Evolutionary conservation across 2,797 vertebrate genomes (phyloP), one percentile per base, ranked within the genome.

Genomic region (Eulemur rubriventer): DNA sequence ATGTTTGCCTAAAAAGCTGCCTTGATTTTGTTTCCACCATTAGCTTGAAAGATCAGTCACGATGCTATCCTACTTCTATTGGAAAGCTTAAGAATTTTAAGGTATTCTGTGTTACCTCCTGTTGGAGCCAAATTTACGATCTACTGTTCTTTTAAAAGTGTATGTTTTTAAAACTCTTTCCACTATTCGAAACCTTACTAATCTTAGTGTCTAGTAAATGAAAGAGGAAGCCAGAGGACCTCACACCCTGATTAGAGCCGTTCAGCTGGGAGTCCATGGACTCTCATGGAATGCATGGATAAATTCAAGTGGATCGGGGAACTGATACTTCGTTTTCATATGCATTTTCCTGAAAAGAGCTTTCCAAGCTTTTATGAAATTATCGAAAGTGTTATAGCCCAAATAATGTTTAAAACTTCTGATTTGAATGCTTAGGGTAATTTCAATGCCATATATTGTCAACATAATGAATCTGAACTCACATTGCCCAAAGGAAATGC

Each of bases 281-380:
- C 28, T 57, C 35, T 35, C 70, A 78, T 46, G n/a, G 26, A 91
- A 91, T 26, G 57, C 10, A 52, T 50, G 30, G 35, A 88, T 82
- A 78, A 89, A 87, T 85, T 85, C 76, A 94, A 63, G 14, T 41
- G 67, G 18, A 3, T 38, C 30, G 55, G 38, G 33, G 22, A 75
- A 72, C 24, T 70, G 28, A 52, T 26, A 78, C 14, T n/a, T 63
- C 33, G 30, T 38, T 73, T 96, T 91, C 59, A 78, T 11, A 57
- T 26, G 13, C 17, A 55, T 59, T 79, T 30, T 93, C n/a, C 33
- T 69, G 35, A 89, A 78, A 67, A 78, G 16, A 57, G 17, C 69
- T 95, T 33, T 93, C 69, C 78, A 46, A 81, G 4, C 1, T 88
- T 88, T 91, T 50, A 89, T 86, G 91, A 91, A 89, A 63, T 87